phyloP scores from a whole-genome alignment of 2,797 vertebrate genomes.

The Discoglossus pictus region DNA sequence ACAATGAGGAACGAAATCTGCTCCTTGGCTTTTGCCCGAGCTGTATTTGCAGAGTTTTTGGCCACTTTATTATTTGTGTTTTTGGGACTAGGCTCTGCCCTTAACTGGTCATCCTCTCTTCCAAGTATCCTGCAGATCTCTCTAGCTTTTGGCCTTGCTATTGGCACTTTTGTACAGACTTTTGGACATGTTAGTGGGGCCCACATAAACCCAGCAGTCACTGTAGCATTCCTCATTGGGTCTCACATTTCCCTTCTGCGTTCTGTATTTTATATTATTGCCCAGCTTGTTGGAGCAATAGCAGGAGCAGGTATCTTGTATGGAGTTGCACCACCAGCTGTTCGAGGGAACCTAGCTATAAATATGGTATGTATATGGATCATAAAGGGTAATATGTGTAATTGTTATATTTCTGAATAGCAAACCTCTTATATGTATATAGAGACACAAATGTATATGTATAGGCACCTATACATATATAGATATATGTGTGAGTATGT shows the following conservation, averaged over 20 bases:
- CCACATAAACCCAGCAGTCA: constrained; percentile 45
- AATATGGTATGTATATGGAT: constrained; percentile 40
- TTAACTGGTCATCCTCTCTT: constrained; percentile 29
- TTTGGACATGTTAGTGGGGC: constrained; percentile 43
- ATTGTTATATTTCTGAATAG: too few relatives aligned
- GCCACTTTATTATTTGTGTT: constrained; percentile 36
- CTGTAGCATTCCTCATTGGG: constrained; percentile 29
- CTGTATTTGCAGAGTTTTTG: constrained; percentile 43
- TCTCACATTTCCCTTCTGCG: constrained; percentile 36
- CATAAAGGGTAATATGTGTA: too few relatives aligned
- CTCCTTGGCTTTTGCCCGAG: constrained; percentile 25
- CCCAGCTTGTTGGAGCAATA: constrained; percentile 43
- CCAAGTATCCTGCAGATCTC: constrained; percentile 27
- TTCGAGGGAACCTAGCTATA: constrained; percentile 37
- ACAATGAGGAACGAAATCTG: constrained; percentile 46
- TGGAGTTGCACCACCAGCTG: constrained; percentile 1
- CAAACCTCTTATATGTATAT: too few relatives aligned
- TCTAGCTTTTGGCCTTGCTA: constrained; percentile 39
- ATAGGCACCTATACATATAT: background rate
- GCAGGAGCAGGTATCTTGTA: constrained; percentile 31
- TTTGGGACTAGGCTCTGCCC: constrained; percentile 31
- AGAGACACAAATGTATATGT: too few relatives aligned
- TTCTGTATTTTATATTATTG: constrained; percentile 36
- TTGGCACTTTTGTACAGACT: constrained; percentile 39
- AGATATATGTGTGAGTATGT: too few relatives aligned